These are phyloP conservation scores for Drosophila leontia DNA, from an alignment of 1,140 invertebrate genomes.

Conservation along the genomic window DNA sequence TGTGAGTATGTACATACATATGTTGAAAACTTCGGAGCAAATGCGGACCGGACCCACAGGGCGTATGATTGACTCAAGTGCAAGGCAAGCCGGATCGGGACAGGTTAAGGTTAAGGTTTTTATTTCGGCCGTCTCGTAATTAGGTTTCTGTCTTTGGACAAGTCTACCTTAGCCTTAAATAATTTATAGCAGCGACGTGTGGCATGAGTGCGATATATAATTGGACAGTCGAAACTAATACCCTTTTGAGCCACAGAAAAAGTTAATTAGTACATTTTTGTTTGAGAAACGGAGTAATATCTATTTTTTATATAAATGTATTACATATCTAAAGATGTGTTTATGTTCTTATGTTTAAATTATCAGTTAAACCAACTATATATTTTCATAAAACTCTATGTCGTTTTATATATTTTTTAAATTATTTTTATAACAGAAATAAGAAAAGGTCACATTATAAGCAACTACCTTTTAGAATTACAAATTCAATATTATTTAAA, in stretches of 20 bases:
- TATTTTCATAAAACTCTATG: too few species aligned
- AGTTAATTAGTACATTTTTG: not conserved
- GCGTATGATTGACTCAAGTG: constrained; percentile 38
- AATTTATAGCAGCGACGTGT: not conserved
- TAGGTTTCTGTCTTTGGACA: constrained; percentile 11
- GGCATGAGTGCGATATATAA: too few species aligned
- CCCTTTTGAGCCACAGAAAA: not conserved
- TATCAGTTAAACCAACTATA: not conserved
- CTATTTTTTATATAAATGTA: too few species aligned
- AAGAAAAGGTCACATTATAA: too few species aligned
- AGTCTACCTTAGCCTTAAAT: constrained; percentile 15
- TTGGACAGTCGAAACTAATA: not conserved
- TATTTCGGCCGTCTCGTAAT: constrained; percentile 11
- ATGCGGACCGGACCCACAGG: constrained; percentile 10
- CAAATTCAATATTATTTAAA: too few species aligned
- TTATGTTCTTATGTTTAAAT: too few species aligned
- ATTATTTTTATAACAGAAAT: too few species aligned
- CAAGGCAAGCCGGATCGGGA: constrained; percentile 11
- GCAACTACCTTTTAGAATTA: too few species aligned
- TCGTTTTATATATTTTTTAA: too few species aligned
- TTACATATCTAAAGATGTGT: too few species aligned
- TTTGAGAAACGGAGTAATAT: not conserved
- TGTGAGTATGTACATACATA: not conserved
- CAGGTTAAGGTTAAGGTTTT: constrained; percentile 26
- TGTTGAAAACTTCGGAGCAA: constrained; percentile 1